Percentiles rank a stretch among this genome's conserved stretches.
phyloP scores from a whole-genome alignment of 1,140 invertebrate species.

The Dryas iulia region DNA sequence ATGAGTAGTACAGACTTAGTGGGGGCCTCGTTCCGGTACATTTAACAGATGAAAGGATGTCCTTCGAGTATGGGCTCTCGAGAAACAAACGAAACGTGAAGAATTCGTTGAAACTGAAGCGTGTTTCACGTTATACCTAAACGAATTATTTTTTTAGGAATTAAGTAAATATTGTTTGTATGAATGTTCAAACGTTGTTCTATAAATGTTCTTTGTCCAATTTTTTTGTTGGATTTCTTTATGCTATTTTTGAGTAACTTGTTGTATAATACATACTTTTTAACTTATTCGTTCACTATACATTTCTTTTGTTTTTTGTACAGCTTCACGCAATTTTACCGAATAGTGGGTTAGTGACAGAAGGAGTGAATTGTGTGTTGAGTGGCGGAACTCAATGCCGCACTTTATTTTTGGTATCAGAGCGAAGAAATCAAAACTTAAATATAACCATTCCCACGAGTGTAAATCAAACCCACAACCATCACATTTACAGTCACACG shows the following conservation, averaged over 20 bases:
- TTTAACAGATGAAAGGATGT: slow-evolving; percentile 47
- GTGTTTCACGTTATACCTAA: background rate
- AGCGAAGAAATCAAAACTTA: too few relatives aligned
- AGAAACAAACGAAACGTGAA: slow-evolving; percentile 18
- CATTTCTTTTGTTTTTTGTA: too few relatives aligned
- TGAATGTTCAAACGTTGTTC: background rate
- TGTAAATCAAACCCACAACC: too few relatives aligned
- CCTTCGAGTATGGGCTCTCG: slow-evolving; percentile 18
- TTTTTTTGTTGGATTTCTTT: background rate
- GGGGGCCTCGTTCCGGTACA: slow-evolving; percentile 43
- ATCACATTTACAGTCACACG: too few relatives aligned
- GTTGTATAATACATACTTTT: too few relatives aligned
- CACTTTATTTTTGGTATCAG: too few relatives aligned
- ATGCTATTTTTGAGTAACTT: background rate
- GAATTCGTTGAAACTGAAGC: slow-evolving; percentile 11
- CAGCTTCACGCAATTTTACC: too few relatives aligned
- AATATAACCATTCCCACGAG: too few relatives aligned
- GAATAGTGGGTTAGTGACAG: too few relatives aligned
- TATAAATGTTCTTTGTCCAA: background rate
- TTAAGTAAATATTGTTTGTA: background rate
- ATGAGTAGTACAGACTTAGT: slow-evolving; percentile 6
- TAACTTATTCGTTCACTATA: too few relatives aligned
- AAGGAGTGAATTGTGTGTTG: too few relatives aligned
- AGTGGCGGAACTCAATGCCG: too few relatives aligned
- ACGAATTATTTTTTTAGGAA: background rate